Conservation (phyloP, 92 coral and sea anemone genomes). For the Phenganax subtilis region DNA sequence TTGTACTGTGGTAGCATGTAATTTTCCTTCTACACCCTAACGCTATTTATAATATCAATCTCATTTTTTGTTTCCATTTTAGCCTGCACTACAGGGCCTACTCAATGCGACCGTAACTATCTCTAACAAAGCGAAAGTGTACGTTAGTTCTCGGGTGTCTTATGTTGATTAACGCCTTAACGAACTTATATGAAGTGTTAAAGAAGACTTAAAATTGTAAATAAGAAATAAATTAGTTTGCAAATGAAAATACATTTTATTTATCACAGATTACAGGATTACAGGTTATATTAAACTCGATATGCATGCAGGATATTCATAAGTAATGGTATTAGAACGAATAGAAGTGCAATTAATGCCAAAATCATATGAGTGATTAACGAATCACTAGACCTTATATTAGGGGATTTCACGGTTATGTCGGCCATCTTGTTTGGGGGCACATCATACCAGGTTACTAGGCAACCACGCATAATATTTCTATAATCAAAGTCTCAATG, state of each 20-base stretch:
- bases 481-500: too few relatives aligned
- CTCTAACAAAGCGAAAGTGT: conserved; percentile 31
- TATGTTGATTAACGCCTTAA: conserved; percentile 22
- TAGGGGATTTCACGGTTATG: too few relatives aligned
- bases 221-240: conserved; percentile 32
- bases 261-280: conserved; percentile 22
- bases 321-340: too few relatives aligned
- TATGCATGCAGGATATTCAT: too few relatives aligned
- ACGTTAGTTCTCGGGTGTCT: conserved; percentile 38
- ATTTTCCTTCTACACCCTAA: too few relatives aligned
- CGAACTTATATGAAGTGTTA: neutral
- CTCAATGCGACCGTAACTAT: conserved; percentile 66
- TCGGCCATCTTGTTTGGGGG: too few relatives aligned
- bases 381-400: too few relatives aligned
- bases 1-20: neutral
- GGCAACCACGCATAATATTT: too few relatives aligned
- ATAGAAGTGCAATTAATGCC: too few relatives aligned
- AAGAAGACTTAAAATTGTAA: conserved; percentile 28
- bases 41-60: neutral
- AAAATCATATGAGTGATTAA: too few relatives aligned
- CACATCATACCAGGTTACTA: too few relatives aligned
- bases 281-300: too few relatives aligned
- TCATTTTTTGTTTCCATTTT: conserved; percentile 10
- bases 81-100: conserved; percentile 77
- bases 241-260: conserved; percentile 44